Conservation (phyloP, 1,140 invertebrate species). For the Drosophila nikananu region DNA sequence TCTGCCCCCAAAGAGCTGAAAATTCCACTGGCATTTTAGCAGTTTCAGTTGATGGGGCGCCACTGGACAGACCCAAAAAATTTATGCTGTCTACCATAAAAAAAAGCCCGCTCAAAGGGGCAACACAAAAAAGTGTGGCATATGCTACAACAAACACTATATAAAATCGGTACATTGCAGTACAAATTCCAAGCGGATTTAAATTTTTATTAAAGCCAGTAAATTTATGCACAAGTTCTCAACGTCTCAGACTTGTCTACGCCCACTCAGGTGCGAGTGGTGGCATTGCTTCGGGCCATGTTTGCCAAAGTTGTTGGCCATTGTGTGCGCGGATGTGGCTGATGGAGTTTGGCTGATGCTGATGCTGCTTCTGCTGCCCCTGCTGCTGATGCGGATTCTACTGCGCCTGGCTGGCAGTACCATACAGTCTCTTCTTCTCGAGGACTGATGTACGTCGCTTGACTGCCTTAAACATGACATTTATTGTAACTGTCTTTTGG, state of each 20-base stretch:
- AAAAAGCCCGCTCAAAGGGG: conserved; percentile 34
- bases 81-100: conserved; percentile 56
- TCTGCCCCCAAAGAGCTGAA: conserved; percentile 7
- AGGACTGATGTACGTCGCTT: conserved; percentile 71
- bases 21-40: conserved; percentile 9
- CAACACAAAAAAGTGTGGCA: conserved; percentile 46
- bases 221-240: conserved; percentile 64
- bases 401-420: conserved; percentile 1
- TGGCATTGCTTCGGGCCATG: conserved; percentile 59
- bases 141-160: conserved; percentile 2
- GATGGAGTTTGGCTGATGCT: conserved; percentile 31
- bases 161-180: conserved; percentile 6
- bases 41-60: conserved; percentile 72
- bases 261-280: conserved; percentile 62
- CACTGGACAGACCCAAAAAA: conserved; percentile 67
- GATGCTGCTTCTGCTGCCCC: conserved; percentile 16
- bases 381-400: conserved; percentile 11
- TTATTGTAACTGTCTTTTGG: conserved; percentile 76
- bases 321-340: conserved; percentile 28
- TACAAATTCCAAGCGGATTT: conserved; percentile 29
- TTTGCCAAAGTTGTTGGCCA: conserved; percentile 53
- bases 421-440: conserved; percentile 28
- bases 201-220: conserved; percentile 47
- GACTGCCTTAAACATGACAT: conserved; percentile 81
- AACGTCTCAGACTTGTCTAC: conserved; percentile 27